These are phyloP conservation scores for Neoaliturus tenellus DNA, from an alignment of 2,888 invertebrate genomes.

Conservation along the genomic window DNA sequence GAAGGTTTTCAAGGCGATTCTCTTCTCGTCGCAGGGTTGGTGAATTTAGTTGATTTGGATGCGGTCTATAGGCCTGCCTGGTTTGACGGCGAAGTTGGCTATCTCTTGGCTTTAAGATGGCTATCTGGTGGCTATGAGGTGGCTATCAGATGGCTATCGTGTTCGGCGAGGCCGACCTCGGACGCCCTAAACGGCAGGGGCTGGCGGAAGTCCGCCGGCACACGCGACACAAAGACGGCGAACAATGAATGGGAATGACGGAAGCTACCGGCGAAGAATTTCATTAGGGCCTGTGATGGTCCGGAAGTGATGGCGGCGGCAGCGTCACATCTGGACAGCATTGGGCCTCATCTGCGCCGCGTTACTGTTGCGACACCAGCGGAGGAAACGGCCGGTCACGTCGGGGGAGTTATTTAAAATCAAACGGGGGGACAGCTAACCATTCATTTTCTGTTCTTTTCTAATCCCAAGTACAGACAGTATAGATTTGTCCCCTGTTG, in stretches of 20 bases:
- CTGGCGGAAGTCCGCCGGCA: conserved; percentile 25
- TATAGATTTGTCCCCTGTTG: too few species aligned
- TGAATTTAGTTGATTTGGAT: too few species aligned
- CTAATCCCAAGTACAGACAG: too few species aligned
- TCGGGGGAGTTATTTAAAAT: too few species aligned
- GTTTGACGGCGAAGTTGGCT: not conserved
- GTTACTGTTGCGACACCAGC: conserved; percentile 23
- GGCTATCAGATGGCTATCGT: not conserved
- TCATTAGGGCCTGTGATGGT: conserved; percentile 16
- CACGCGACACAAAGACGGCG: not conserved
- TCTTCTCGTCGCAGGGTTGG: too few species aligned
- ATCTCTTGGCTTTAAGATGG: too few species aligned
- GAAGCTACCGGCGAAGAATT: conserved; percentile 50
- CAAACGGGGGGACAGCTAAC: too few species aligned
- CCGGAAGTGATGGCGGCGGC: conserved; percentile 28
- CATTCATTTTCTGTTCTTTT: too few species aligned
- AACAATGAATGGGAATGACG: conserved; percentile 31
- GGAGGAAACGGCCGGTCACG: not conserved
- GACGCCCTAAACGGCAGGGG: not conserved
- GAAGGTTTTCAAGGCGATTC: too few species aligned
- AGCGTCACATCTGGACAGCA: conserved; percentile 38
- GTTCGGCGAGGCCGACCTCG: not conserved
- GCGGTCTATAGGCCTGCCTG: too few species aligned
- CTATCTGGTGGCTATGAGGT: too few species aligned
- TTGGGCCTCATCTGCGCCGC: conserved; percentile 38